Evolutionary conservation across 2,797 vertebrate genomes (phyloP).

Genomic region (Myotis planiceps): DNA sequence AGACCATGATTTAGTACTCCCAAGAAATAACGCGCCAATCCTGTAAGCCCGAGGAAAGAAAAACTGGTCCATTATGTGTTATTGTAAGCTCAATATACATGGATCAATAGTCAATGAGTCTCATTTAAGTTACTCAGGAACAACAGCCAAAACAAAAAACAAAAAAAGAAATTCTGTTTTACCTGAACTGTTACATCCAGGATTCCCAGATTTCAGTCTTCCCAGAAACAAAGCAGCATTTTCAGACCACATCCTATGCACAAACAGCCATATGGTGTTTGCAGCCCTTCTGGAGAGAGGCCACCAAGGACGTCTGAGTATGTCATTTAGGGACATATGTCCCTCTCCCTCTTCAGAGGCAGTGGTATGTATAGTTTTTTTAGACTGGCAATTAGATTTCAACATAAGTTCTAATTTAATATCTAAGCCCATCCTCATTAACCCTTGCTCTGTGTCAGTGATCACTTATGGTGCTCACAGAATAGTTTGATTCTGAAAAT

Average conservation of each 20-base stretch:
- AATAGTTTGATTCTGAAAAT: conserved; percentile 27
- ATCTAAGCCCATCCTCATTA: not conserved
- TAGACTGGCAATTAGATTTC: not conserved
- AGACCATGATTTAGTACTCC: conserved; percentile 46
- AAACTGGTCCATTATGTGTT: conserved; percentile 62
- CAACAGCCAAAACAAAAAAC: conserved; percentile 10
- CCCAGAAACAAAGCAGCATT: conserved; percentile 23
- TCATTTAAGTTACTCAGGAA: conserved; percentile 73
- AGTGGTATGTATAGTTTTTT: not conserved
- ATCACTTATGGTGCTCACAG: not conserved
- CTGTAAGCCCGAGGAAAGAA: not conserved
- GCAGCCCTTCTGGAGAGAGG: not conserved
- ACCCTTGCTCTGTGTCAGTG: not conserved
- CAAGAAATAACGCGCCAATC: conserved; percentile 45
- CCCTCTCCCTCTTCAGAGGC: not conserved
- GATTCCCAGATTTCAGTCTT: conserved; percentile 13
- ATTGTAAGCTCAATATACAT: conserved; percentile 56
- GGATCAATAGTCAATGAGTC: conserved; percentile 65
- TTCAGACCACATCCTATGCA: not conserved
- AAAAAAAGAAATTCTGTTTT: conserved; percentile 47
- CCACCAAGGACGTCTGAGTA: not conserved
- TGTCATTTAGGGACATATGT: not conserved
- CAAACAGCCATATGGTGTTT: not conserved
- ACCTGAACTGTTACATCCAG: not conserved
- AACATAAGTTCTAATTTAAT: not conserved